Percentiles rank a stretch among this genome's conserved stretches.
Evolutionary conservation across 2,797 vertebrate genomes (phyloP).

Genomic region (Microcaecilia unicolor): DNA sequence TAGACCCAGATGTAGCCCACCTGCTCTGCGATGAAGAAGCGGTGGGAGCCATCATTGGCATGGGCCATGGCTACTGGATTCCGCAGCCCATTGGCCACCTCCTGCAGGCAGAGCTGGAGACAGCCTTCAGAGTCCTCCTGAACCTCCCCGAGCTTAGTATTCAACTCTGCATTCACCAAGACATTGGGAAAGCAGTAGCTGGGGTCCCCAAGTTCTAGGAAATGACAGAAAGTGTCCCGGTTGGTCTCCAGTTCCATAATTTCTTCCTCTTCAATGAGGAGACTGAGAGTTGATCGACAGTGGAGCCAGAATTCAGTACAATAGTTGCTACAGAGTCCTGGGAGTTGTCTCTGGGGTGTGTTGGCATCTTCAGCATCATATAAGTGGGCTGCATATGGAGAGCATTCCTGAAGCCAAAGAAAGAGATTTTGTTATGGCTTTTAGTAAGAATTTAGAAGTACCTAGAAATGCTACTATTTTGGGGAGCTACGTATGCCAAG

Average conservation of each 20-base stretch:
- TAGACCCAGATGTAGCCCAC: conserved; percentile 71
- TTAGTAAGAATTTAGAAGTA: no score
- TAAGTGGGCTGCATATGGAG: conserved; percentile 69
- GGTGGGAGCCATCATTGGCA: conserved; percentile 65
- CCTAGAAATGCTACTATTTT: no score
- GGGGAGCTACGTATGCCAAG: neutral
- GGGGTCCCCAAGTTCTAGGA: conserved; percentile 60
- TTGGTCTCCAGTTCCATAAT: conserved; percentile 46
- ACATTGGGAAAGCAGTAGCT: conserved; percentile 75
- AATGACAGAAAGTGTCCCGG: conserved; percentile 49
- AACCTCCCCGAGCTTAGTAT: conserved; percentile 56
- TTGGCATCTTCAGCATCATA: conserved; percentile 72
- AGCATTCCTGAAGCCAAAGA: conserved; percentile 53
- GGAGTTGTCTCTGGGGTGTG: conserved; percentile 60
- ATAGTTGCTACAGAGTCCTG: conserved; percentile 62
- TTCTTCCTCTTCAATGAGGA: conserved; percentile 45
- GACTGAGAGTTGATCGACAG: conserved; percentile 65
- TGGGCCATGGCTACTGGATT: conserved; percentile 75
- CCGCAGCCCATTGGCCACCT: conserved; percentile 64
- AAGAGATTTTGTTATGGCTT: neutral
- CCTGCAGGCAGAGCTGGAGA: conserved; percentile 66
- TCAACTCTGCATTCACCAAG: conserved; percentile 52
- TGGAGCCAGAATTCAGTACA: conserved; percentile 59
- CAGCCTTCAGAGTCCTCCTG: conserved; percentile 59
- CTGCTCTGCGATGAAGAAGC: conserved; percentile 74